These are phyloP conservation scores for Clusia tigrina DNA, from an alignment of 2,888 invertebrate genomes.

Conservation along the genomic window DNA sequence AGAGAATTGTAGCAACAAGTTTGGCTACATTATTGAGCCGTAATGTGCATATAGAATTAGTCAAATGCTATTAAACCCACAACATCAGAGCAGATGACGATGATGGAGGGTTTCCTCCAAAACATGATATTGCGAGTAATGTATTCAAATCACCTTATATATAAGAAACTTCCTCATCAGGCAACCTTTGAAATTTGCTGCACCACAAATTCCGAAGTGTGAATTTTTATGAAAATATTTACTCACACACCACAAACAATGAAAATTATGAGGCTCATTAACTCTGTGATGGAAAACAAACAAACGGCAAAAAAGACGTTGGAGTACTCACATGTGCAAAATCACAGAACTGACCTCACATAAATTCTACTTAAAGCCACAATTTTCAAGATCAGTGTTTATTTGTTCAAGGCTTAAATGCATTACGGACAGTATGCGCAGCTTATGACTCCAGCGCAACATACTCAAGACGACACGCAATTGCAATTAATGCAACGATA, in stretches of 20 bases:
- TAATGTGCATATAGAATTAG: too few species aligned
- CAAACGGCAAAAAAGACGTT: not conserved
- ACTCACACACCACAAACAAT: not conserved
- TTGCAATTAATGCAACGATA: constrained; percentile 56
- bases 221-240: too few species aligned
- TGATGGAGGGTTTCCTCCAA: too few species aligned
- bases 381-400: constrained; percentile 57
- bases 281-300: not conserved
- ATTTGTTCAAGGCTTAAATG: constrained; percentile 41
- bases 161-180: too few species aligned
- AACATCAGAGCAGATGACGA: too few species aligned
- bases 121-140: too few species aligned
- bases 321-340: constrained; percentile 1
- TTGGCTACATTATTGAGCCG: too few species aligned
- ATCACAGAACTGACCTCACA: constrained; percentile 30
- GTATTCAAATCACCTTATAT: too few species aligned
- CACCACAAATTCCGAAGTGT: too few species aligned
- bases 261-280: not conserved
- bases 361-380: constrained; percentile 30
- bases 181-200: too few species aligned
- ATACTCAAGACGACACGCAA: constrained; percentile 49
- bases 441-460: not conserved
- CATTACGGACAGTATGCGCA: not conserved
- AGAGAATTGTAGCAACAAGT: too few species aligned
- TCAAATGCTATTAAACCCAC: too few species aligned